Percentiles rank a stretch among this genome's conserved stretches.
phyloP scores from a whole-genome alignment of 2,113 vertebrate genomes.

The crab-eating macaque (Macaca fascicularis) region T2T-MFA8v1.1 NC_088384.1:79981501-79982000 shows the following conservation, averaged over 20 bases:
- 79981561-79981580: not conserved
- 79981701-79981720: not conserved
- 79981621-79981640: not conserved
- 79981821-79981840: not conserved
- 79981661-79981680: not conserved
- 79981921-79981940: not conserved
- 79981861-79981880: not conserved
- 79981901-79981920: not conserved
- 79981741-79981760: not conserved
- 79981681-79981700: not conserved
- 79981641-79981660: not conserved
- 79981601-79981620: not conserved
- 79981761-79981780: not conserved
- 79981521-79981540: not conserved
- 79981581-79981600: not conserved
- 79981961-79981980: not conserved
- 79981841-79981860: not conserved
- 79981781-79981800: not conserved
- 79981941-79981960: not conserved
- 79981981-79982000: not conserved
- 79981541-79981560: not conserved
- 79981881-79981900: not conserved
- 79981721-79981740: not conserved
- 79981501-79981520: not conserved
- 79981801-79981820: not conserved